These are phyloP conservation scores for Dryobota labecula DNA, from an alignment of 2,888 invertebrate species.

Conservation along the genomic window DNA sequence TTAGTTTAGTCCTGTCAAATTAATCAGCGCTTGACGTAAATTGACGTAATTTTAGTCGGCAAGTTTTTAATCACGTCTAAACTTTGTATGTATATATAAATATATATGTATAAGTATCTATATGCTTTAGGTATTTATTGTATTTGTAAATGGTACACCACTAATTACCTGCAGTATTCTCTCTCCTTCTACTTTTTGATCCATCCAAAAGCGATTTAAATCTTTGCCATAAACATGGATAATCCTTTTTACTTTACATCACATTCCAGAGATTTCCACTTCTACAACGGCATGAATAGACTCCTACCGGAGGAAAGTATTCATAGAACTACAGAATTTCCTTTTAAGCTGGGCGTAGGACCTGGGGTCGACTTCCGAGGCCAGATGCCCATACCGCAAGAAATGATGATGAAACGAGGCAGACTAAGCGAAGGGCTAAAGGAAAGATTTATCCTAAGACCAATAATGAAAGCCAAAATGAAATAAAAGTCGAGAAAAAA, in stretches of 20 bases:
- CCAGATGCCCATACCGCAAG: constrained; percentile 71
- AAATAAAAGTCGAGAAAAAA: background rate
- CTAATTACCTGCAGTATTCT: too few species aligned
- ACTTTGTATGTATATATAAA: too few species aligned
- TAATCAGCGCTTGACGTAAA: too few species aligned
- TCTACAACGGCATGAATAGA: constrained; percentile 62
- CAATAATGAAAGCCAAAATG: background rate
- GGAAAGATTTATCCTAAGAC: background rate
- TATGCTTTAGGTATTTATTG: too few species aligned
- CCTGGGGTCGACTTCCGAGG: constrained; percentile 71
- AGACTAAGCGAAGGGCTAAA: background rate
- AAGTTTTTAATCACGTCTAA: too few species aligned
- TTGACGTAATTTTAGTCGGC: too few species aligned
- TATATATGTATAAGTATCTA: too few species aligned
- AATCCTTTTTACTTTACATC: background rate
- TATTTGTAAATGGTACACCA: too few species aligned
- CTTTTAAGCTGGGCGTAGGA: constrained; percentile 67
- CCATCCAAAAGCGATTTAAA: too few species aligned
- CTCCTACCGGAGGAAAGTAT: constrained; percentile 67
- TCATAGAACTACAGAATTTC: constrained; percentile 64
- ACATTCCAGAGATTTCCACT: constrained; percentile 69
- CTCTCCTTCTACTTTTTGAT: too few species aligned
- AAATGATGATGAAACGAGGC: constrained; percentile 67
- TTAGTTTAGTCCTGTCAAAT: too few species aligned
- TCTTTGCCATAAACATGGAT: too few species aligned